These are phyloP conservation scores for Ylistrum balloti DNA, from an alignment of 1,140 invertebrate species.

Conservation along the genomic window DNA sequence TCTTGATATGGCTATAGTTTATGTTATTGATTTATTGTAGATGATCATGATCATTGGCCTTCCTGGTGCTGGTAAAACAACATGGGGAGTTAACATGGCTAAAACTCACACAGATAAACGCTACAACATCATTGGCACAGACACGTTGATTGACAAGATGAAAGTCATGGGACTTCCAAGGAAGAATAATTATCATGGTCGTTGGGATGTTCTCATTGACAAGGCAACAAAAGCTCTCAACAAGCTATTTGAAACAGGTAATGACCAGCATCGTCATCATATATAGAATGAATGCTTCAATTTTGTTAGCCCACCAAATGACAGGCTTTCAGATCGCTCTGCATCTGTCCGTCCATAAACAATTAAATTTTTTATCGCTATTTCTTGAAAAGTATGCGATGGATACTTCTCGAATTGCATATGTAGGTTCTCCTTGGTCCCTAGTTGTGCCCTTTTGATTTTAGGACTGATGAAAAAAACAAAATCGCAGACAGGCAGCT, in stretches of 20 bases:
- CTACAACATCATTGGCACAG: slow-evolving; percentile 94
- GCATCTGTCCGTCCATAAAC: no score
- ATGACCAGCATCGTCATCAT: neutral
- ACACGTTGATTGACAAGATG: slow-evolving; percentile 93
- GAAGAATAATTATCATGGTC: slow-evolving; percentile 88
- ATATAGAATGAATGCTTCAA: no score
- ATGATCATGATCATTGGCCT: slow-evolving; percentile 96
- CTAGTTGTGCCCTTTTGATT: no score
- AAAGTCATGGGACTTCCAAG: slow-evolving; percentile 90
- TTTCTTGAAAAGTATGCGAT: no score
- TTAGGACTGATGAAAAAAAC: no score
- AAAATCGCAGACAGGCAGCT: no score
- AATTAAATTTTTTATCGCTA: no score
- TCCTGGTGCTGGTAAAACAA: slow-evolving; percentile 94
- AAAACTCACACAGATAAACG: slow-evolving; percentile 88
- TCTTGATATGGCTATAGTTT: no score
- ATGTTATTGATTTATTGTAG: slow-evolving; percentile 84
- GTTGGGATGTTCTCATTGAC: slow-evolving; percentile 93
- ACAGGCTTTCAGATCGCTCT: no score
- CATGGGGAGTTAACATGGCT: slow-evolving; percentile 91
- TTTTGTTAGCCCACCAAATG: no score
- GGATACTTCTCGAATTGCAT: no score
- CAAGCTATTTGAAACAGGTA: slow-evolving; percentile 89
- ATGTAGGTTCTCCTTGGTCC: no score
- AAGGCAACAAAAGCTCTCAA: slow-evolving; percentile 93